phyloP scores from a whole-genome alignment of 2,113 vertebrate species.

The Athene noctua region DNA sequence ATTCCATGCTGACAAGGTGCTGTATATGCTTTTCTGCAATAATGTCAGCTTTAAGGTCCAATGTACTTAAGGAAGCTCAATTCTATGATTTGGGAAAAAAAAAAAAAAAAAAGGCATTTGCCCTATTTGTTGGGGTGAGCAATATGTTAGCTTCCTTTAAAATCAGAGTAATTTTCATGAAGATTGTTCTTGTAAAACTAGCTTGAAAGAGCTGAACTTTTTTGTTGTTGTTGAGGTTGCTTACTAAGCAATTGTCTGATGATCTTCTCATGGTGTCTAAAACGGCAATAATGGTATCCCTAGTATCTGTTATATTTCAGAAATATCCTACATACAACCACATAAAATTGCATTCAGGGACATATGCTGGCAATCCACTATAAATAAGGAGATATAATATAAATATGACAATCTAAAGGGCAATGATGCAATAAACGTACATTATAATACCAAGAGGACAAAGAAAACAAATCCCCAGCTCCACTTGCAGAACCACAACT shows the following conservation, averaged over 20 bases:
- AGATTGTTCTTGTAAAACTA: conserved; percentile 57
- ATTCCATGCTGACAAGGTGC: conserved; percentile 78
- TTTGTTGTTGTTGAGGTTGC: neutral
- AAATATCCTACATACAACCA: conserved; percentile 7
- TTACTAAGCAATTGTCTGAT: conserved; percentile 13
- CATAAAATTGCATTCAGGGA: conserved; percentile 39
- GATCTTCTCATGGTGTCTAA: conserved; percentile 29
- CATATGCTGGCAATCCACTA: neutral
- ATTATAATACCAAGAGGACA: neutral
- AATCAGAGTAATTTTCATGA: conserved; percentile 64
- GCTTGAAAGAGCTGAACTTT: neutral
- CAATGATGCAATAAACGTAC: neutral
- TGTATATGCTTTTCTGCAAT: conserved; percentile 70
- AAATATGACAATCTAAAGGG: neutral
- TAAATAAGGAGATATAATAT: neutral
- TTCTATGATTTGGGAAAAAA: conserved; percentile 70
- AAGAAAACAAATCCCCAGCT: neutral
- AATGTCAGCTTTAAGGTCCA: conserved; percentile 75
- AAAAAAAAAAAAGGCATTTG: conserved; percentile 61
- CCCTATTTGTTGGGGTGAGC: conserved; percentile 40
- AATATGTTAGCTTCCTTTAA: conserved; percentile 58
- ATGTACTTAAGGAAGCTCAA: conserved; percentile 68
- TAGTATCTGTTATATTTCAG: conserved; percentile 35
- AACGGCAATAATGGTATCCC: neutral
- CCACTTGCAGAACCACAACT: rapidly evolving